Evolutionary conservation across 1,140 invertebrate genomes (phyloP).

Genomic region (Ostrea edulis): DNA sequence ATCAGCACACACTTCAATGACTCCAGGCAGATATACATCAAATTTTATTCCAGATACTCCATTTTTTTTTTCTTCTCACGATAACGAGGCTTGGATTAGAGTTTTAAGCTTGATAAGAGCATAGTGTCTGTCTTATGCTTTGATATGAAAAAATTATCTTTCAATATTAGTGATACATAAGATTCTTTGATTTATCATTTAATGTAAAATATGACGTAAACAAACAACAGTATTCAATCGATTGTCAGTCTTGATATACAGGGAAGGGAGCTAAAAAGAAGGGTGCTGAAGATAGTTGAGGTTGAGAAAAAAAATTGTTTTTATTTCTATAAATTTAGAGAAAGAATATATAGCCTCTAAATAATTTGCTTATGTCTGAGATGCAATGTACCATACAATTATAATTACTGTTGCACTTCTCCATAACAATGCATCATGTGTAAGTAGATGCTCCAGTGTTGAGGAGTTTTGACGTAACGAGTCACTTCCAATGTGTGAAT

Average conservation of each 20-base stretch:
- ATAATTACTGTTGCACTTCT: too few relatives aligned
- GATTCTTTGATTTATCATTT: neutral
- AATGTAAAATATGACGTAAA: neutral
- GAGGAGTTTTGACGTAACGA: too few relatives aligned
- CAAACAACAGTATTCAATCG: neutral
- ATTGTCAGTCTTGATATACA: neutral
- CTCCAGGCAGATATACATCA: conserved; percentile 8
- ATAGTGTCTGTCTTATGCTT: neutral
- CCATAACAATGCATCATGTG: too few relatives aligned
- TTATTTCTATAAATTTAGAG: neutral
- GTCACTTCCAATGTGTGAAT: too few relatives aligned
- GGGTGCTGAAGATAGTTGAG: neutral
- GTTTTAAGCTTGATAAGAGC: conserved; percentile 1
- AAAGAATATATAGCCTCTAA: too few relatives aligned
- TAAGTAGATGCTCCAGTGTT: too few relatives aligned
- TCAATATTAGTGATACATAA: neutral
- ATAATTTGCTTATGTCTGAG: too few relatives aligned
- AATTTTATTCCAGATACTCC: conserved; percentile 18
- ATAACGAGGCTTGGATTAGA: neutral
- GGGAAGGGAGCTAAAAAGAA: too few relatives aligned
- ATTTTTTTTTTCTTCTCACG: neutral
- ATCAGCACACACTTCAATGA: conserved; percentile 17
- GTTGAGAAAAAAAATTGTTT: neutral
- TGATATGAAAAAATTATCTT: neutral
- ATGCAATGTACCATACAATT: too few relatives aligned